These are phyloP conservation scores for Lamellibrachia satsuma DNA, from an alignment of 2,888 invertebrate genomes.

Conservation along the genomic window DNA sequence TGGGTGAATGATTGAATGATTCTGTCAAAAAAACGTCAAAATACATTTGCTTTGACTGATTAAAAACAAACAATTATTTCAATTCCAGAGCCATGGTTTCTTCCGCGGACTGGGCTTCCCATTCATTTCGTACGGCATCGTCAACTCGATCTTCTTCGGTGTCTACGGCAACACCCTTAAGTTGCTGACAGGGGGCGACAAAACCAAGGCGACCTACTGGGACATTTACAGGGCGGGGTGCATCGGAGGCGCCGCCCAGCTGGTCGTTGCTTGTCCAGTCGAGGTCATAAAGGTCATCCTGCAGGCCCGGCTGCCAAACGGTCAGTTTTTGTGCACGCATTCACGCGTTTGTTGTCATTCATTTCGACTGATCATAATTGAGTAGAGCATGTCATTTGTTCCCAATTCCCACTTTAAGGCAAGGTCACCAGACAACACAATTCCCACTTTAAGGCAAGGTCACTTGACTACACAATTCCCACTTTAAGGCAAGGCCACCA, in stretches of 20 bases:
- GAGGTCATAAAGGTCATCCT: constrained; percentile 76
- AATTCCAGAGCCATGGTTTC: constrained; percentile 69
- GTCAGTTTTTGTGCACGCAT: not conserved
- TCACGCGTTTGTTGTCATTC: not conserved
- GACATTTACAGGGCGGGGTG: constrained; percentile 66
- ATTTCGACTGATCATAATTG: not conserved
- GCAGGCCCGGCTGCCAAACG: constrained; percentile 68
- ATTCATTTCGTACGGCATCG: constrained; percentile 72
- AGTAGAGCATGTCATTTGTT: not conserved
- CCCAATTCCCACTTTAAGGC: not conserved
- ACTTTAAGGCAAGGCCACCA: no score
- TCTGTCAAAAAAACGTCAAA: not conserved
- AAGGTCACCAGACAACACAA: no score
- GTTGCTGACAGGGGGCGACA: constrained; percentile 46
- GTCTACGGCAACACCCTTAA: constrained; percentile 68
- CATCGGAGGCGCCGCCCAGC: constrained; percentile 72
- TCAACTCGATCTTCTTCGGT: constrained; percentile 78
- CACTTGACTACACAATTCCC: no score
- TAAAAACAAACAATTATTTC: not conserved
- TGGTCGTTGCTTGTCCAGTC: constrained; percentile 73
- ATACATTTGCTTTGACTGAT: not conserved
- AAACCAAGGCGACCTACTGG: constrained; percentile 19
- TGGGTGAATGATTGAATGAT: not conserved
- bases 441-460: no score
- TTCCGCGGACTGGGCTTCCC: constrained; percentile 78